A percentile compares a stretch with the other conserved stretches of the same genome.
phyloP scores from a whole-genome alignment of 2,797 vertebrate genomes.

The Columba guinea region DNA sequence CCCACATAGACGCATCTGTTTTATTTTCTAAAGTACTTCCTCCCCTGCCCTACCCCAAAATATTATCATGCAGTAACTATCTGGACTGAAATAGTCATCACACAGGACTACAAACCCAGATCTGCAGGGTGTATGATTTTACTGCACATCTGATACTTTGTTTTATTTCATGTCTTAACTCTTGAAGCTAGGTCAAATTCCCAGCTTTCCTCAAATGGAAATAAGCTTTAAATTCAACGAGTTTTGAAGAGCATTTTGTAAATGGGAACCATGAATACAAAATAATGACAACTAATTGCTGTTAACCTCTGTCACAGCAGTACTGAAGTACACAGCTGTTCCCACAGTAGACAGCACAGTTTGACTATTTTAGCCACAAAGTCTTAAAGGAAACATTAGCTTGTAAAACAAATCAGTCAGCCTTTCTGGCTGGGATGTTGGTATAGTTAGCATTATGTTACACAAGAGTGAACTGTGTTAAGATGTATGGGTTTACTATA shows the following conservation, averaged over 20 bases:
- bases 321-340: no score
- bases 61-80: background rate
- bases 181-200: background rate
- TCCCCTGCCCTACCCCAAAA: accelerated
- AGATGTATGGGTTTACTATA: background rate
- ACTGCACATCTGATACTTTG: background rate
- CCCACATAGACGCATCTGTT: background rate
- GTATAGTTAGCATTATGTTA: background rate
- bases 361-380: background rate
- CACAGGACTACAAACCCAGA: background rate
- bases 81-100: background rate
- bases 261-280: background rate
- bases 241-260: background rate
- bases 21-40: background rate
- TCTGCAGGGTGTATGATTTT: background rate
- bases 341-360: background rate
- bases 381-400: background rate
- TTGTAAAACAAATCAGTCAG: background rate
- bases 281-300: background rate
- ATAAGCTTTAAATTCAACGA: background rate
- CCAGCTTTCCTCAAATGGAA: background rate
- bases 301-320: no score
- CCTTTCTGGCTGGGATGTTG: background rate
- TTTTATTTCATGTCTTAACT: background rate
- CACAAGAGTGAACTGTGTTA: background rate